These are phyloP conservation scores for Rhynchomys soricoides DNA, from an alignment of 2,113 vertebrate species.

Conservation along the genomic window DNA sequence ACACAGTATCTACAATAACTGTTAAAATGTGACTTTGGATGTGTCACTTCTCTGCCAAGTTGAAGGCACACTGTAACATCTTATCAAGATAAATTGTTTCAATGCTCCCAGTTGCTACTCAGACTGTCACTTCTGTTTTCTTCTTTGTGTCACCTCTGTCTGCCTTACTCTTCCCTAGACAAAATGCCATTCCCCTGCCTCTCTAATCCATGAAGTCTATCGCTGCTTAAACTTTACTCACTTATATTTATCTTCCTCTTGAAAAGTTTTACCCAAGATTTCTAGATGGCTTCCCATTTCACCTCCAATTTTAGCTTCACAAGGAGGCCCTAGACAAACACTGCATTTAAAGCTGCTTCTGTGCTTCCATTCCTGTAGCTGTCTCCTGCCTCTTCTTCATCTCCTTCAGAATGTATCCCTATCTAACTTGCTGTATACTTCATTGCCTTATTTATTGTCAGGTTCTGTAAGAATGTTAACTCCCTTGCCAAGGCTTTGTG, in stretches of 20 bases:
- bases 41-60: background rate
- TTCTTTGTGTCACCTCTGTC: background rate
- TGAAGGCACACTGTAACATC: background rate
- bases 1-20: background rate
- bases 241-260: background rate
- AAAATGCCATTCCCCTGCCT: background rate
- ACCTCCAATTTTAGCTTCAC: background rate
- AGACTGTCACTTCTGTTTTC: background rate
- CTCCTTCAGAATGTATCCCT: background rate
- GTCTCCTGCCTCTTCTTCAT: background rate
- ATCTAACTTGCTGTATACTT: background rate
- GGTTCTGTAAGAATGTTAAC: background rate
- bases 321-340: background rate
- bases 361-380: background rate
- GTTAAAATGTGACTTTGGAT: background rate
- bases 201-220: background rate
- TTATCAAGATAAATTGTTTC: background rate
- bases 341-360: background rate
- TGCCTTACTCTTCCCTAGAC: background rate
- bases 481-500: background rate
- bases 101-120: background rate
- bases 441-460: background rate
- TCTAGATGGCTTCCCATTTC: background rate
- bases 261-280: constrained; percentile 5
- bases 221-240: background rate